Conservation (phyloP, 2,888 invertebrate species). For the Zaprionus obscuricornis region DNA sequence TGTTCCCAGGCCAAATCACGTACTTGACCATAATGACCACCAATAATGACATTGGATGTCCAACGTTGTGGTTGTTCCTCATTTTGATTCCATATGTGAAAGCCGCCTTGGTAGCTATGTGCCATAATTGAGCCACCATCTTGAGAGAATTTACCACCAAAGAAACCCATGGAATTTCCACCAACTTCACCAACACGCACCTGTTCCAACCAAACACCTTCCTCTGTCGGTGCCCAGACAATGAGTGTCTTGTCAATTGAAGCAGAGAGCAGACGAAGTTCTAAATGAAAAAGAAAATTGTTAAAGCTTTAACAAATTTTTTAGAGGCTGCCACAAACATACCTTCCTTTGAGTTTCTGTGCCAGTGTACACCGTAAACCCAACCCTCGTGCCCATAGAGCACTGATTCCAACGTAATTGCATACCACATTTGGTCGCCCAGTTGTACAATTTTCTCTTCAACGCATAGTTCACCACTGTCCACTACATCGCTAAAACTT, state of each 20-base stretch:
- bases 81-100: conserved; percentile 92
- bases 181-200: conserved; percentile 96
- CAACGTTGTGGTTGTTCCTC: conserved; percentile 85
- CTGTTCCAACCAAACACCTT: conserved; percentile 91
- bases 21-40: conserved; percentile 94
- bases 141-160: conserved; percentile 92
- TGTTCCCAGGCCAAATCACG: conserved; percentile 94
- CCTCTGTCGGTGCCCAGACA: conserved; percentile 89
- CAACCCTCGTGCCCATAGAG: conserved; percentile 96
- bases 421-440: conserved; percentile 83
- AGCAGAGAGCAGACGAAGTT: conserved; percentile 89
- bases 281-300: conserved; percentile 29
- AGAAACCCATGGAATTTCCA: conserved; percentile 96
- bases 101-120: conserved; percentile 96
- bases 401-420: conserved; percentile 92
- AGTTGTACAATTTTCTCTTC: conserved; percentile 83
- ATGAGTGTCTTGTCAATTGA: conserved; percentile 97
- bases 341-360: conserved; percentile 73
- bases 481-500: conserved; percentile 49
- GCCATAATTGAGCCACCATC: conserved; percentile 89
- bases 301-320: no score
- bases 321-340: conserved; percentile 3
- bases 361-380: conserved; percentile 97
- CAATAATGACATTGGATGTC: conserved; percentile 87
- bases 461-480: conserved; percentile 79